These are phyloP conservation scores for Anser cygnoides DNA, from an alignment of 2,113 vertebrate species.

Conservation along the genomic window DNA sequence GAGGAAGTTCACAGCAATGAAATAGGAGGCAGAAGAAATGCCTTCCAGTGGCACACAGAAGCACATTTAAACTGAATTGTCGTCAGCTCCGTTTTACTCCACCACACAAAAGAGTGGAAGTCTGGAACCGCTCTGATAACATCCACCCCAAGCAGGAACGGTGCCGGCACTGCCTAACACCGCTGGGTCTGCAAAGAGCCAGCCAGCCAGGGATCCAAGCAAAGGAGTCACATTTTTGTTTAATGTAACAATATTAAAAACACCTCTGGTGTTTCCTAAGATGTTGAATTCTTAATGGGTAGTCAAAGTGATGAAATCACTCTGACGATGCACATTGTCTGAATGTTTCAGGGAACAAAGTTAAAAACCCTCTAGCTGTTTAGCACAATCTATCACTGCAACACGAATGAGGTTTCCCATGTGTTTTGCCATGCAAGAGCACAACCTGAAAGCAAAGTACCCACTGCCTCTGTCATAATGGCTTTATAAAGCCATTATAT, in stretches of 20 bases:
- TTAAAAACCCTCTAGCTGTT: neutral
- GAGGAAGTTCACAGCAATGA: neutral
- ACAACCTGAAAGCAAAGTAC: neutral
- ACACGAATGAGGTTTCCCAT: neutral
- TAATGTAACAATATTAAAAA: neutral
- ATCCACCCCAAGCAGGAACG: neutral
- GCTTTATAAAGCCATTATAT: neutral
- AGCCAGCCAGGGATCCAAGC: neutral
- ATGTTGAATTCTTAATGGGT: neutral
- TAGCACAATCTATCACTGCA: neutral
- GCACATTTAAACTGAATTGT: neutral
- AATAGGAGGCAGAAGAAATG: neutral
- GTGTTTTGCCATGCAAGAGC: neutral
- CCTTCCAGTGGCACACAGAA: neutral
- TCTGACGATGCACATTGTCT: neutral
- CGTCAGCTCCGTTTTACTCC: neutral
- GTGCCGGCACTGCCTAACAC: neutral
- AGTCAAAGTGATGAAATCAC: neutral
- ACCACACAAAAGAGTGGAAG: neutral
- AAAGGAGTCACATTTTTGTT: neutral
- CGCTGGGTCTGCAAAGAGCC: accelerated
- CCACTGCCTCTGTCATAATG: neutral
- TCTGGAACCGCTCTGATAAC: neutral
- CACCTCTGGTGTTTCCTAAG: neutral
- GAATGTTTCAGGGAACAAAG: neutral